These are phyloP conservation scores for Charadrius vociferus DNA, from an alignment of 2,113 vertebrate genomes.

Conservation along the genomic window DNA sequence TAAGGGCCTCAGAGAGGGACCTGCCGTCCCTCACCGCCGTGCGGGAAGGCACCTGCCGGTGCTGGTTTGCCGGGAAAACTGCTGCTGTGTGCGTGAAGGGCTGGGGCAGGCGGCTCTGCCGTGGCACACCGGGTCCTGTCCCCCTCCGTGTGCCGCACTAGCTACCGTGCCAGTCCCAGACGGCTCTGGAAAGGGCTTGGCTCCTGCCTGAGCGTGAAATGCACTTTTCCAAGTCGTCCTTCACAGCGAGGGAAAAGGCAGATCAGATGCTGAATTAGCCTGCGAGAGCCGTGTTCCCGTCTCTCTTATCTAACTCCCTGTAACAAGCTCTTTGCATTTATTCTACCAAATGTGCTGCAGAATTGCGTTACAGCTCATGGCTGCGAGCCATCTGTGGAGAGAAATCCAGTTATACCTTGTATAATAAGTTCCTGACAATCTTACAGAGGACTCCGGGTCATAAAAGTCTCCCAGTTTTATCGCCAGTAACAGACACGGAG, in stretches of 20 bases:
- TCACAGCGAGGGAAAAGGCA: constrained; percentile 52
- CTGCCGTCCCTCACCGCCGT: neutral
- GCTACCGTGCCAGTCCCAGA: neutral
- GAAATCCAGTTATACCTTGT: constrained; percentile 86
- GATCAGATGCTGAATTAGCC: constrained; percentile 67
- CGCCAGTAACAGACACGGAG: constrained; percentile 81
- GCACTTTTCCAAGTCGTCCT: constrained; percentile 55
- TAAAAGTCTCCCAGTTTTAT: constrained; percentile 85
- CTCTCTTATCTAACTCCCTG: constrained; percentile 78
- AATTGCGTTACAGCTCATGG: constrained; percentile 79
- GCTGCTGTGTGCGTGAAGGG: accelerated
- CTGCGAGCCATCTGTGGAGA: constrained; percentile 81
- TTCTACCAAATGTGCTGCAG: constrained; percentile 78
- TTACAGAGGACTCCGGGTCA: constrained; percentile 80
- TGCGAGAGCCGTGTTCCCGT: constrained; percentile 58
- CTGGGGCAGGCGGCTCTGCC: neutral
- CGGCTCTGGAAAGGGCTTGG: neutral
- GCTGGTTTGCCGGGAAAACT: neutral
- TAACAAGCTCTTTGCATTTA: constrained; percentile 82
- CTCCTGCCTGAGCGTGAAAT: neutral
- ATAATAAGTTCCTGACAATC: constrained; percentile 86
- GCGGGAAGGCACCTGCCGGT: neutral
- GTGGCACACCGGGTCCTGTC: accelerated
- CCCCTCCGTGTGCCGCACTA: accelerated
- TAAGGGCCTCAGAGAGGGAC: neutral